Evolutionary conservation across 1,140 invertebrate species (phyloP).

Genomic region (Asobara japonica): DNA sequence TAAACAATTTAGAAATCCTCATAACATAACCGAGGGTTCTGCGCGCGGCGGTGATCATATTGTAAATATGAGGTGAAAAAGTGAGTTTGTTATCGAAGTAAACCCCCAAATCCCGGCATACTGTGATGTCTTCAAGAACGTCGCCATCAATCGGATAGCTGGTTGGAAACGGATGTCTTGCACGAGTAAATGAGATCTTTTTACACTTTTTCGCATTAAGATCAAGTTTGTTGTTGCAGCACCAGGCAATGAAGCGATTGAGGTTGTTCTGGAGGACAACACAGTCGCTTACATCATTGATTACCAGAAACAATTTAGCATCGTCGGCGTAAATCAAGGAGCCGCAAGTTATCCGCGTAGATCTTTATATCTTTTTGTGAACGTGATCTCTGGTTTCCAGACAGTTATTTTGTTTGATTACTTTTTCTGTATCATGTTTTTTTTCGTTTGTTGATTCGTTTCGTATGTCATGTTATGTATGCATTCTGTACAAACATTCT

Average conservation of each 20-base stretch:
- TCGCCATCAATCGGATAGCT: not conserved
- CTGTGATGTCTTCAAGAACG: not conserved
- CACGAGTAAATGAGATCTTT: not conserved
- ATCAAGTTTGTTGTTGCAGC: not conserved
- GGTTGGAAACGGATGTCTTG: not conserved
- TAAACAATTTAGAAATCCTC: not conserved
- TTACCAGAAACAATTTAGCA: not conserved
- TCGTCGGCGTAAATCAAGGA: not conserved
- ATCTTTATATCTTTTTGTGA: no score
- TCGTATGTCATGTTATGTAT: no score
- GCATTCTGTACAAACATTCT: no score
- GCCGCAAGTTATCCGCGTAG: not conserved
- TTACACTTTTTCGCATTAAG: not conserved
- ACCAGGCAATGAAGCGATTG: not conserved
- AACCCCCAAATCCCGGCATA: not conserved
- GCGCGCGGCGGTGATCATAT: not conserved
- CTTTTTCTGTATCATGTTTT: no score
- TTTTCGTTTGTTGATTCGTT: no score
- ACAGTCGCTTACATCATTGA: not conserved
- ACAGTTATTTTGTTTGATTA: no score
- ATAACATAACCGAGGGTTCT: constrained; percentile 8
- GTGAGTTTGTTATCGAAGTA: constrained; percentile 20
- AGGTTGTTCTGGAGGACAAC: not conserved
- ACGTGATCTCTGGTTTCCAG: no score
- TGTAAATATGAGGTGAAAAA: not conserved